These are phyloP conservation scores for Diplosoma virens DNA, from an alignment of 23 tunicate genomes.

Conservation along the genomic window DNA sequence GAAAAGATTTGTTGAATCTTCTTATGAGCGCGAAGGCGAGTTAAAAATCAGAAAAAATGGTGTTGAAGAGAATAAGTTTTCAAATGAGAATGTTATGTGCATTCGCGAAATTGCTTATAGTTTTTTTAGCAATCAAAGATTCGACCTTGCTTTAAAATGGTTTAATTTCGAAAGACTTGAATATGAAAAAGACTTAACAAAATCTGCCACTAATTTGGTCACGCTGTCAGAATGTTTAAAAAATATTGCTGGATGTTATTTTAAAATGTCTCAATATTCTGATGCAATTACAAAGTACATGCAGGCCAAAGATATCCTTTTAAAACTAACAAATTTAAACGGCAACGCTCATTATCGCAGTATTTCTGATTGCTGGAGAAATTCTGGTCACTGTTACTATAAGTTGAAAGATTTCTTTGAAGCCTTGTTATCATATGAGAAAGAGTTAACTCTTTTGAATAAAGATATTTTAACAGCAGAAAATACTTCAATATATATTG, in stretches of 20 bases:
- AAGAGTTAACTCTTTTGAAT: conserved; percentile 1
- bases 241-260: conserved; percentile 22
- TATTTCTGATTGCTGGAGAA: conserved; percentile 5
- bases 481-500: background rate
- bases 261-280: background rate
- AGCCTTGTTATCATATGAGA: background rate
- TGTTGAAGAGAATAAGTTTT: too few species aligned
- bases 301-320: background rate
- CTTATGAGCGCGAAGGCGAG: background rate
- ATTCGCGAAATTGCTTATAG: background rate
- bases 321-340: background rate
- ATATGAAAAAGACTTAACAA: background rate
- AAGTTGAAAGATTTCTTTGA: background rate
- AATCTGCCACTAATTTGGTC: background rate
- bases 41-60: background rate
- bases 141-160: background rate
- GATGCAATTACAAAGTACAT: conserved; percentile 2
- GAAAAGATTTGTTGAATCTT: background rate
- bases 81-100: background rate
- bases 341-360: background rate
- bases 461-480: background rate
- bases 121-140: background rate
- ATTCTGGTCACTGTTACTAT: conserved; percentile 1
- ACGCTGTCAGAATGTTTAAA: background rate
- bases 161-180: background rate